phyloP scores from a whole-genome alignment of 2,113 vertebrate species.

The Myiagra hebetior region DNA sequence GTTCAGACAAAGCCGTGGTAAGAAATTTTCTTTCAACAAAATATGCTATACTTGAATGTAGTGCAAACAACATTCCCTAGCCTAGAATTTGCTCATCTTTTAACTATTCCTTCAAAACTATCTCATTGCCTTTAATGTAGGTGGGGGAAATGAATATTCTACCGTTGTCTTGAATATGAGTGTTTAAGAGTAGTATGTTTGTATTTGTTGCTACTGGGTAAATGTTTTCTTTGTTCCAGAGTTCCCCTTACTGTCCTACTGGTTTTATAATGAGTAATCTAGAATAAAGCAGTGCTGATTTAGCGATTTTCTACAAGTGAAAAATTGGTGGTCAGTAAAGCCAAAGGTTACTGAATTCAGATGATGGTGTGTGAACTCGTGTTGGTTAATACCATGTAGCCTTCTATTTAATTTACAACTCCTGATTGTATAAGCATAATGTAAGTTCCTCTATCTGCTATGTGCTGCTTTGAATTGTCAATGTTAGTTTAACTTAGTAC shows the following conservation, averaged over 20 bases:
- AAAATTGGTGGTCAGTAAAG: neutral
- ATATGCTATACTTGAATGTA: neutral
- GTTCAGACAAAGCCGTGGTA: slow-evolving; percentile 86
- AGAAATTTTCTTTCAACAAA: slow-evolving; percentile 37
- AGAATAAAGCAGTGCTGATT: neutral
- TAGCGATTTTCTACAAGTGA: neutral
- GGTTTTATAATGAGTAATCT: neutral
- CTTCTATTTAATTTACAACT: neutral
- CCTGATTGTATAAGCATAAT: neutral
- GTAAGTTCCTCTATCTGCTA: neutral
- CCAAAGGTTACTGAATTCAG: neutral
- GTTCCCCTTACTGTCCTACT: neutral
- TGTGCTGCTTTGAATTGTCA: neutral
- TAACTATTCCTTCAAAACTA: neutral
- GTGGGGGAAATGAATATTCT: neutral
- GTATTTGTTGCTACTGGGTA: neutral
- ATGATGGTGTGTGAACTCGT: neutral
- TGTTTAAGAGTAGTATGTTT: neutral
- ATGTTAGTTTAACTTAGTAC: neutral
- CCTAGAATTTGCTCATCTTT: neutral
- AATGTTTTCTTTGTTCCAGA: neutral
- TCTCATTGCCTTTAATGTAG: neutral
- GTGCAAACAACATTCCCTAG: neutral
- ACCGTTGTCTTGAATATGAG: neutral
- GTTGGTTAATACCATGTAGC: neutral